Base-by-base conservation (phyloP, 2,888 invertebrate genomes). In the Anaspis maculata region DNA sequence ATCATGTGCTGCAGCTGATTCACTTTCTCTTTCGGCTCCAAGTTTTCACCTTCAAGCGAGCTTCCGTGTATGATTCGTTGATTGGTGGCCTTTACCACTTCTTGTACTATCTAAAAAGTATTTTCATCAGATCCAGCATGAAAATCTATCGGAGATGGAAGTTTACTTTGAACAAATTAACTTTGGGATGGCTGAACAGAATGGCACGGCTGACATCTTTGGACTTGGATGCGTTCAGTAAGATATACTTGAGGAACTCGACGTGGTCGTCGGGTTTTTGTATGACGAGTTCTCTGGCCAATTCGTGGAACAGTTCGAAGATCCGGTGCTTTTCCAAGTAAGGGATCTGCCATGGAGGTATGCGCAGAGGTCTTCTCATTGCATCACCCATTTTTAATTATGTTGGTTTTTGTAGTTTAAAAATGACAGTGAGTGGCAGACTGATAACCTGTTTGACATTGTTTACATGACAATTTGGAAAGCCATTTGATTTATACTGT, bases 291-390 rank as follows among this genome's bases (percentile, higher is more conserved):
- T 78, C 74, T 28, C 69, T 66, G 2, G 74, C 61, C 51, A 80
- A 65, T 51, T 79, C 78, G 61, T 78, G 72, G 49, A 80, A 76
- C 5, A 80, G 57, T 61, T 76, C 74, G 47, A 76, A 76, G 53
- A 80, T 70, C 44, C 76, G 66, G 54, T 76, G 70, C 51, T 73
- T 78, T 51, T 81, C 80, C 35, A 80, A 61, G 48, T 78, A 78
- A 0, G 79, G 76, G 30, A 77, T 55, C 50, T 77, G 78, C 52
- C 66, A 67, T 22, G 64, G 48, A 3, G 70, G 66, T 39, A 66
- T 56, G 11, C 48, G 52, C 15, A 66, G 37, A 27, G 64, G 63
- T 15, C 57, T 46, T 46, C 52, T 59, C 7, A 53, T 51, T n/a
- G 53, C 56, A 37, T 61, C 59, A 23, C 49, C 42, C 62, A 62